These are phyloP conservation scores for Turritopsis rubra DNA, from an alignment of 30 jellyfish, hydroid and myxozoan species.

Conservation along the genomic window DNA sequence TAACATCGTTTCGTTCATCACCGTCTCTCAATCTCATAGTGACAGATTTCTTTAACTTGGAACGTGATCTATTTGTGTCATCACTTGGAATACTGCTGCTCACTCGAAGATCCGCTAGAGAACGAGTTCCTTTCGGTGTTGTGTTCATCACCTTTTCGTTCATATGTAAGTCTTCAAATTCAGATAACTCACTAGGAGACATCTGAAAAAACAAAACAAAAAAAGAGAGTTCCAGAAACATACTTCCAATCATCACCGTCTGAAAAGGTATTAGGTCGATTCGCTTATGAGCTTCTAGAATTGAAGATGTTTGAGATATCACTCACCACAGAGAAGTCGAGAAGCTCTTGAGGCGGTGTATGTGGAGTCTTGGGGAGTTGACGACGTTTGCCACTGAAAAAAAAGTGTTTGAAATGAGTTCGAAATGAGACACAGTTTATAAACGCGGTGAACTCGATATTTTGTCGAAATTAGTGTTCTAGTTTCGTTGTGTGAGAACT, in stretches of 20 bases:
- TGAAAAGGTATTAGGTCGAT: too few species aligned
- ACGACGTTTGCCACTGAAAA: conserved; percentile 1
- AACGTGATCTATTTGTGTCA: neutral
- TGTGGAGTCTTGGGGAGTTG: conserved; percentile 16
- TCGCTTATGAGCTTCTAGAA: too few species aligned
- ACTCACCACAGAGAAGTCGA: neutral
- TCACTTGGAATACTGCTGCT: neutral
- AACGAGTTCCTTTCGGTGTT: neutral
- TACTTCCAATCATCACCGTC: too few species aligned
- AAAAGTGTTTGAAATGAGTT: too few species aligned
- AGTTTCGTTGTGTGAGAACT: too few species aligned
- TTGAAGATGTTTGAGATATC: too few species aligned
- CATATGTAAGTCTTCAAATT: neutral
- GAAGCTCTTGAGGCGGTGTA: neutral
- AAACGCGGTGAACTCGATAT: too few species aligned
- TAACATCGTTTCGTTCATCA: neutral
- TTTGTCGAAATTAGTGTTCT: too few species aligned
- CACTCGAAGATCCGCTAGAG: neutral
- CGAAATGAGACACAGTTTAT: too few species aligned
- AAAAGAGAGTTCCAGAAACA: neutral
- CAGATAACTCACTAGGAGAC: neutral
- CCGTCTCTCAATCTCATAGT: neutral
- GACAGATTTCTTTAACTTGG: neutral
- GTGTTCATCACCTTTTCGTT: neutral
- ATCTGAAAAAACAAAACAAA: neutral